Base-by-base conservation (phyloP, 2,888 invertebrate genomes). In the Schizotus pectinicornis region DNA sequence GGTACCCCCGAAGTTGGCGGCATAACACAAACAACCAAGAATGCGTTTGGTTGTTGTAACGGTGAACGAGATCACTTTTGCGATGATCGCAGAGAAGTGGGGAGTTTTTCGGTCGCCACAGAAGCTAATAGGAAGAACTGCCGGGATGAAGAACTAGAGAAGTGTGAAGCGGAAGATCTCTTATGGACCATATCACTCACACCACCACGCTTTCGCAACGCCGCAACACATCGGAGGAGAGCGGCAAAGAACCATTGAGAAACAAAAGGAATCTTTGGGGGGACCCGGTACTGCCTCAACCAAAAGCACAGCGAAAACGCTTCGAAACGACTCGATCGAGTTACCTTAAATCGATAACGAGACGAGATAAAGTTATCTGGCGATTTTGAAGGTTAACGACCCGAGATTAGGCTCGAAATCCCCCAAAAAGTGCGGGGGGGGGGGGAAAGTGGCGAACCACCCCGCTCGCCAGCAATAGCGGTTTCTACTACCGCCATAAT, bases 131-230 rank as follows among this genome's bases (percentile, higher is more conserved):
- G 12, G 9, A n/a, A n/a, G 8, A 11, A 39, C 30, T 31, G n/a
- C 22, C 8, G 22, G 39, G 30, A 50, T 42, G 68, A 70, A 70
- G 70, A 70, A 66, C 67, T 67, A 65, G 62, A 67, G 68, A 68
- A 68, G 69, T 72, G 70, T 70, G 68, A 48, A 37, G 62, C 71
- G 69, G 71, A 72, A 69, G 72, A 71, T 70, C 69, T 61, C 57
- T 67, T 67, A 61, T 73, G 70, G 72, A 71, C 69, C 74, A 72
- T 72, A 72, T 73, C 69, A 71, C 67, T 69, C 66, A 64, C 68
- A 65, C 67, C 63, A 63, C 65, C 70, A 67, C 62, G 54, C 56
- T 58, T 55, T 56, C 62, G 43, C 32, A 53, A 14, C 43, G 46
- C 46, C 62, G 60, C 64, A 59, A 61, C 58, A 47, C 5, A 22